Evolutionary conservation across 2,888 invertebrate genomes (phyloP), one percentile per base, ranked within the genome.

Genomic region (Philereme vetulata): DNA sequence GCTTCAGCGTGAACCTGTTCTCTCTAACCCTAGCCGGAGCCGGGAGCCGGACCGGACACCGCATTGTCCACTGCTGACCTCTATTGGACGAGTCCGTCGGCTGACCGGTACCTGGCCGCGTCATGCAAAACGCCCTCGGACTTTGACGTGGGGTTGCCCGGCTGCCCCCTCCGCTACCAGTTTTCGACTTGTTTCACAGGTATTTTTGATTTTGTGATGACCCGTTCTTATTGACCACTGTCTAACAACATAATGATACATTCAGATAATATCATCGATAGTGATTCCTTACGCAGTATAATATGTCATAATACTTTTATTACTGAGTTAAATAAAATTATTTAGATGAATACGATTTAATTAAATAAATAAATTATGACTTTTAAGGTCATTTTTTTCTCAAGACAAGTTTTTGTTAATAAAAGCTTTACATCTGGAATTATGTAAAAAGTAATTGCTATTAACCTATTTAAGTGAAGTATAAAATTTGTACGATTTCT

Each of bases 61-160:
- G 70, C 76, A 84, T 88, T 88, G 86, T 88, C 83, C 72, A 78
- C 81, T 72, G 84, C 84, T 90, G 90, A 89, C 90, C 91, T 88
- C 79, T 79, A 79, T 78, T 78, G 80, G 82, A 82, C 79, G 68
- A 78, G 77, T 74, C 75, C 72, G 75, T 66, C 77, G 67, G 85
- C 84, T 88, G 88, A 85, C 88, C 87, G 81, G 80, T 84, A 80
- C 80, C 83, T 81, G 79, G 78, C 78, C 72, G 76, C 82, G 81
- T 79, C 82, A 88, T 88, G 90, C 86, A 79, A 86, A 84, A 80
- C 86, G 84, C 85, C 88, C 82, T 87, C 84, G 80, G 81, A 78
- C 74, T 71, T 74, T 88, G 84, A 88, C 78, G 80, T 77, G 86
- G 88, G 88, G 87, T 81, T 80, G 81, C 78, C 81, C 82, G 83